Evolutionary conservation across 2,888 invertebrate species (phyloP), one percentile per base, ranked within the genome.

Genomic region (Conops quadrifasciatus): DNA sequence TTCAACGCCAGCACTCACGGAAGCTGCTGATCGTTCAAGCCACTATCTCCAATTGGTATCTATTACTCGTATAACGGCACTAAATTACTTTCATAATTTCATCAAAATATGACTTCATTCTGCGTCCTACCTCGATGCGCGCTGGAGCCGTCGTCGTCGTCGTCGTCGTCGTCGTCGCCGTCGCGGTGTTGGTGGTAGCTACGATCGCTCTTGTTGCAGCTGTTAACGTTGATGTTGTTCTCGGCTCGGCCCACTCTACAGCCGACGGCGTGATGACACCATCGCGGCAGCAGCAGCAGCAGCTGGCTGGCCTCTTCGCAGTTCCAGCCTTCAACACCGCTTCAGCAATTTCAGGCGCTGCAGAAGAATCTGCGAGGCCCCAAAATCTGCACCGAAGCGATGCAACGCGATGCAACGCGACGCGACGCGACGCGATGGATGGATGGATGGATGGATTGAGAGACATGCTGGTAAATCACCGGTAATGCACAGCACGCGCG

Each of bases 401-500:
- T n/a, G n/a, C n/a, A n/a, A n/a, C n/a, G n/a, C 45, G 45, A 45
- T 45, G 45, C 62, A 43, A 26, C 51, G 53, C 47, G 64, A 51
- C 19, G n/a, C 53, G 51, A 5, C 7, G 21, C 11, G n/a, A 53
- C 62, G 15, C 51, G 30, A 26, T n/a, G 19, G 47, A 45, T n/a
- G 24, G 59, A 59, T 28, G 28, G 59, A 59, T 28, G 9, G 66
- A 66, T 56, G 49, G 53, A 66, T 26, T 26, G 45, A 58, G 21
- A 67, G 69, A 70, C 69, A 30, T 47, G 36, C 4, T 36, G 64
- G 63, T 21, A 64, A 70, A 64, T 58, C 70, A 58, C 75, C 74
- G 74, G 75, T 76, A 79, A 79, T 78, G 78, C 77, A 75, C 78
- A 78, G 79, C 79, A 79, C 79, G 79, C 79, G 79, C 79, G 78